Percentiles rank a stretch among this genome's conserved stretches.
Evolutionary conservation across 2,113 vertebrate species (phyloP).

Genomic region (Sciurus niger): DNA sequence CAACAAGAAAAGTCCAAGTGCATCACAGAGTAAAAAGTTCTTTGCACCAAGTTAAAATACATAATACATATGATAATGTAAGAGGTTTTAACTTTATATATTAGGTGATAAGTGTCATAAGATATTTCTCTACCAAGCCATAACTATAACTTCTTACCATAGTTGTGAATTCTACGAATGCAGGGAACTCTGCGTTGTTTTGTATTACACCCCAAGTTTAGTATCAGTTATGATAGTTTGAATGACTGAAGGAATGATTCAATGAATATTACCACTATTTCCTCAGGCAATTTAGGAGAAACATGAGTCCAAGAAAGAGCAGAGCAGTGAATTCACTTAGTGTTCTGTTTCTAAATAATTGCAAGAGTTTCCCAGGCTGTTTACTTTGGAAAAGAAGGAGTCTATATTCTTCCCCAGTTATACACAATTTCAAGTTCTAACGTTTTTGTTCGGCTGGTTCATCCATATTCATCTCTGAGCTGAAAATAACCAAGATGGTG

Average conservation of each 20-base stretch:
- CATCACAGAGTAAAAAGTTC: background rate
- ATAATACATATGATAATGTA: background rate
- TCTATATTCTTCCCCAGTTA: background rate
- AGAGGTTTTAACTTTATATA: background rate
- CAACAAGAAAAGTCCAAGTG: background rate
- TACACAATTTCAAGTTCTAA: background rate
- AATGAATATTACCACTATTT: background rate
- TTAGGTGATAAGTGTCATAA: background rate
- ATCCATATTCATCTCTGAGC: conserved; percentile 45
- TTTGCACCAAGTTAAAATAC: background rate
- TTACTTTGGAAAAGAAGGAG: background rate
- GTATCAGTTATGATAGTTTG: background rate
- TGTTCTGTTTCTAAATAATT: conserved; percentile 23
- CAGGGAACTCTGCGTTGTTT: background rate
- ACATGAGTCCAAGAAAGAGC: background rate
- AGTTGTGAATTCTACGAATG: background rate
- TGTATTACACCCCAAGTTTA: background rate
- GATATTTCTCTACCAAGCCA: background rate
- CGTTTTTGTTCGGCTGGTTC: background rate
- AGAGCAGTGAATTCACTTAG: background rate
- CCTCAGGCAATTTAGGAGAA: background rate
- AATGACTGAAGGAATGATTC: background rate
- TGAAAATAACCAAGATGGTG: conserved; percentile 61
- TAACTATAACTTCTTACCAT: background rate
- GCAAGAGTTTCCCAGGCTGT: background rate